Evolutionary conservation across 2,888 invertebrate genomes (phyloP), one percentile per base, ranked within the genome.

Genomic region (Priocnemis perturbator): DNA sequence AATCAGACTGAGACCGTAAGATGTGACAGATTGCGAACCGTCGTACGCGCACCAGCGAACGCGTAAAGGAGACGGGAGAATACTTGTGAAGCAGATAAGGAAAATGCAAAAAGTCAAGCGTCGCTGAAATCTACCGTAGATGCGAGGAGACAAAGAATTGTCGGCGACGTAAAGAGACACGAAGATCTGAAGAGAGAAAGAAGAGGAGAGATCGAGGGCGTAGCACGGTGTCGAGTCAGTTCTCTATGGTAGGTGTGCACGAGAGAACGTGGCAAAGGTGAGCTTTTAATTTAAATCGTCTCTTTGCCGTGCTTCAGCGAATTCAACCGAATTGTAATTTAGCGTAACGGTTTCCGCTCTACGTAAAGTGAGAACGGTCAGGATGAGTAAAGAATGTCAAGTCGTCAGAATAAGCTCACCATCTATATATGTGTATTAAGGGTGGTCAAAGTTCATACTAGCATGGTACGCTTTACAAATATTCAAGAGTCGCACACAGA

Each of bases 271-370:
- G 69, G 71, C 78, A 81, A 80, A 77, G 78, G 72, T 74, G 67
- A 78, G 78, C 76, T 75, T 83, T 84, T 84, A 80, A 85, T 85
- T 84, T 80, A 76, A 82, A 84, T 82, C 80, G 76, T 66, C 69
- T 71, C 79, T 83, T 81, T 83, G 77, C 73, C 64, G 3, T 66
- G 56, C 69, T 57, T 47, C 57, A 61, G 47, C 68, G 77, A 79
- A 82, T 83, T 79, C 75, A 77, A 76, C 77, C 74, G 69, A 64
- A 73, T 73, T 81, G 79, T 82, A 82, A 82, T 78, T 82, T 72
- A 79, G 73, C 77, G 81, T 81, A 82, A 81, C 76, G 77, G 69
- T 71, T 76, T 69, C 65, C 71, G 55, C 55, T 50, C 58, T 58
- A 45, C 17, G 14, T 37, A 3, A 15, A 20, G n/a, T n/a, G n/a